These are phyloP conservation scores for Nestor notabilis DNA, from an alignment of 2,113 vertebrate genomes.

Conservation along the genomic window DNA sequence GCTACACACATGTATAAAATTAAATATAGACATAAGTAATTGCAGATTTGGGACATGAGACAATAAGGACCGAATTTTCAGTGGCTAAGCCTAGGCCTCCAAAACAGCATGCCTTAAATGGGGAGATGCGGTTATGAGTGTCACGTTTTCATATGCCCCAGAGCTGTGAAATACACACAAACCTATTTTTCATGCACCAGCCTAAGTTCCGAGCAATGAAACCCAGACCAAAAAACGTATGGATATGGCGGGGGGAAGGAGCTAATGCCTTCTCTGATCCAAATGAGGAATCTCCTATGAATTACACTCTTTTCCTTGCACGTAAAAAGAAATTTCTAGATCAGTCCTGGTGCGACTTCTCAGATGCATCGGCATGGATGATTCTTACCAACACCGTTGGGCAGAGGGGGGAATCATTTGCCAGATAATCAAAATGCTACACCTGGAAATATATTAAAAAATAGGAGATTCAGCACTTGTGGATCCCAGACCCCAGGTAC, in stretches of 20 bases:
- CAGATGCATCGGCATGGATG: rapidly evolving
- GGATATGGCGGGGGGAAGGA: neutral
- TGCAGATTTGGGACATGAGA: constrained; percentile 17
- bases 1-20: neutral
- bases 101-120: neutral
- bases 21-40: constrained; percentile 4
- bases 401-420: neutral
- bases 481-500: neutral
- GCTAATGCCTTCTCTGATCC: neutral
- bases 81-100: neutral
- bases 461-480: neutral
- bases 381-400: neutral
- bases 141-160: constrained; percentile 7
- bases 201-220: neutral
- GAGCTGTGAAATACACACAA: neutral
- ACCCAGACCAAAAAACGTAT: neutral
- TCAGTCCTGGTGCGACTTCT: rapidly evolving
- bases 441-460: neutral
- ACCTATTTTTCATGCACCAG: neutral
- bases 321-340: neutral
- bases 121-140: constrained; percentile 20
- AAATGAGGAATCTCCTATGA: neutral
- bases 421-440: neutral
- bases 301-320: neutral
- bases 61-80: constrained; percentile 8